Evolutionary conservation across 1,140 invertebrate species (phyloP), one percentile per base, ranked within the genome.

Genomic region (Muscidifurax raptorellus): DNA sequence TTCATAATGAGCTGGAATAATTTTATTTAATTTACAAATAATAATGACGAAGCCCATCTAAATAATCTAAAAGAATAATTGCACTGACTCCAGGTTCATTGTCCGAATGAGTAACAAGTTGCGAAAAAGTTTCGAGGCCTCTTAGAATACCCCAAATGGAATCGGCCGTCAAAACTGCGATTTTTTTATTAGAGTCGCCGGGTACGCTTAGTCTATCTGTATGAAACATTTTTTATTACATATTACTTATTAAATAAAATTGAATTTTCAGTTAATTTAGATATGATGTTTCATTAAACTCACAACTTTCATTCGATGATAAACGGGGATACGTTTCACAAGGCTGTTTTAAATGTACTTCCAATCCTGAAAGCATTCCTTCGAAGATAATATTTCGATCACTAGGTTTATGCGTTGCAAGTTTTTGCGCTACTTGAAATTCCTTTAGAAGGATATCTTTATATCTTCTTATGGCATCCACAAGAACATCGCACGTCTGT

Each of bases 41-140:
- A n/a, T 28, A 78, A 25, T 12, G 76, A 28, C 59, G 59, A 30
- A 18, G 2, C 10, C 12, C 15, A 47, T 1, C 6, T 22, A 4
- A 7, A 59, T 59, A 22, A 18, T n/a, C 15, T 47, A 3, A 5
- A 59, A 44, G n/a, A 32, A 9, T n/a, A 36, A 12, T 75, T 25
- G 13, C 9, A n/a, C 36, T 66, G 64, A 72, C 72, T 67, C 36
- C 64, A n/a, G 72, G 27, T 18, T 40, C 71, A 32, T 80, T 36
- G 44, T 66, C 10, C 0, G 78, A 32, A 22, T 44, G 25, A 28
- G 15, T n/a, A 2, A 85, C n/a, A 25, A 97, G 89, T 87, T 98
- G 97, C 1, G 95, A 94, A 89, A 97, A 96, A 1, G 96, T 96
- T 92, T 98, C 97, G 59, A 97, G 90, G 0, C 96, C 97, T 87